Conservation (phyloP, 2,113 vertebrate species). For the Eublepharis macularius region DNA sequence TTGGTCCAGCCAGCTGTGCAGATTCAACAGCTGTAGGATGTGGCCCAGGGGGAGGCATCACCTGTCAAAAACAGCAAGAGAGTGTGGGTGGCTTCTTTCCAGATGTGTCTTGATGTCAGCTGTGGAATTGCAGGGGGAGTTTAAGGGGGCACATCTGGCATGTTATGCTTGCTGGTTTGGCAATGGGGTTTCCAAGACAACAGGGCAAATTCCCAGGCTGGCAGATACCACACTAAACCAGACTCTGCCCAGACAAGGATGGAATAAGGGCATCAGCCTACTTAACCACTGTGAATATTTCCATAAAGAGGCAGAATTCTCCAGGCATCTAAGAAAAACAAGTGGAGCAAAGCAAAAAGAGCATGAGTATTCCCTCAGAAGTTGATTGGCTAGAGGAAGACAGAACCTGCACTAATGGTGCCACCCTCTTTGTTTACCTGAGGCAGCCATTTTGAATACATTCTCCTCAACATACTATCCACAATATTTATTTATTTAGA, state of each 20-base stretch:
- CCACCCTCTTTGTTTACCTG: not conserved
- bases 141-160: not conserved
- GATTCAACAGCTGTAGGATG: accelerated
- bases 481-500: not conserved
- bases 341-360: not conserved
- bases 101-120: not conserved
- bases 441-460: too few species aligned
- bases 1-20: not conserved
- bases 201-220: not conserved
- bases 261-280: not conserved
- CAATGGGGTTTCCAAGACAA: not conserved
- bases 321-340: not conserved
- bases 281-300: not conserved
- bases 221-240: not conserved
- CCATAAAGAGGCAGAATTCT: not conserved
- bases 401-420: not conserved
- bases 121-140: not conserved
- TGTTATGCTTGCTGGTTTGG: not conserved
- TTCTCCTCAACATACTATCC: not conserved
- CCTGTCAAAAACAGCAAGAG: accelerated
- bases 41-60: not conserved
- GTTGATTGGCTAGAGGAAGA: not conserved
- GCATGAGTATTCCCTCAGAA: not conserved
- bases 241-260: not conserved
- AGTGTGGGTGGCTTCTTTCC: not conserved